Percentiles rank a stretch among this genome's conserved stretches.
Conservation (phyloP, 64 coral and sea anemone species). For the Dendrophyllia cribrosa region DNA sequence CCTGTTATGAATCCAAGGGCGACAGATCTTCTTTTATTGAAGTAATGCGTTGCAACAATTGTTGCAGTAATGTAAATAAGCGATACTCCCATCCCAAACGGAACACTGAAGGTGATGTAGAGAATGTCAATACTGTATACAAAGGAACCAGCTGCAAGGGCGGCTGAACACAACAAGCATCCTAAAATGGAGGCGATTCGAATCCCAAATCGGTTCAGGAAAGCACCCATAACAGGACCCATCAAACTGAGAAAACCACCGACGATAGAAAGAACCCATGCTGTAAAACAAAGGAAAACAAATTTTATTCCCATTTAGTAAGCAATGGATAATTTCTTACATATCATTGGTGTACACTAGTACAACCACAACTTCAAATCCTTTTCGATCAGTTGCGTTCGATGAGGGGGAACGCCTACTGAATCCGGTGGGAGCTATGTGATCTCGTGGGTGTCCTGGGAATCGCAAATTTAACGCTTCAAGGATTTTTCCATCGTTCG, state of each 20-base stretch:
- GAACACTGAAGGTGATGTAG: constrained; percentile 24
- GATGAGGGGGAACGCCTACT: too few species aligned
- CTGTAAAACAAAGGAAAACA: background rate
- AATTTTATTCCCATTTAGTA: too few species aligned
- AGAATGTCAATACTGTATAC: background rate
- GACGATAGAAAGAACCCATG: constrained; percentile 14
- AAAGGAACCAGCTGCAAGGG: constrained; percentile 2
- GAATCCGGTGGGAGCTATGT: too few species aligned
- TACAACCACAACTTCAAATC: too few species aligned
- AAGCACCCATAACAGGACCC: background rate
- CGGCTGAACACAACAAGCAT: constrained; percentile 2
- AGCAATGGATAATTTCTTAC: too few species aligned
- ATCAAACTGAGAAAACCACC: background rate
- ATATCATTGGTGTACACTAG: too few species aligned
- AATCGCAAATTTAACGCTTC: too few species aligned
- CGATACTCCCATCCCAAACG: background rate
- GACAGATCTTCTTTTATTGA: constrained; percentile 7
- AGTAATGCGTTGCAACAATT: constrained; percentile 11
- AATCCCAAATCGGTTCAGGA: constrained; percentile 27
- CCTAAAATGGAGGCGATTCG: background rate
- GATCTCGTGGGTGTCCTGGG: too few species aligned
- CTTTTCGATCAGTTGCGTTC: too few species aligned
- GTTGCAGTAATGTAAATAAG: background rate
- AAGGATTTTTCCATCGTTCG: too few species aligned
- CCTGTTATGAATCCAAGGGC: constrained; percentile 16